These are phyloP conservation scores for Dicranocentrus wangi DNA, from an alignment of 2,888 invertebrate genomes.

Conservation along the genomic window DNA sequence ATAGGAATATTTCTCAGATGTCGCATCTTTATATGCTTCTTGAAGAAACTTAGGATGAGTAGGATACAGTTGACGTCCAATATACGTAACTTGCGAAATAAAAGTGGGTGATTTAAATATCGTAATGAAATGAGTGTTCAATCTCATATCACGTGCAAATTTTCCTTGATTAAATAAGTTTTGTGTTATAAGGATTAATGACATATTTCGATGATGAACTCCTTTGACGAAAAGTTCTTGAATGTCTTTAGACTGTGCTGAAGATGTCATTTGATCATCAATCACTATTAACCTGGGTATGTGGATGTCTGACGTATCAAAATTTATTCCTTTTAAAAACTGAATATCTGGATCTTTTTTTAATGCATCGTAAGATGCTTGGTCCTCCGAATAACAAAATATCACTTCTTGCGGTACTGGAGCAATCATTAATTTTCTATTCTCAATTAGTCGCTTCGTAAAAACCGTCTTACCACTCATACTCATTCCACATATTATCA, in stretches of 20 bases:
- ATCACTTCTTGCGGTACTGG: background rate
- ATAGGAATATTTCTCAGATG: slow-evolving; percentile 44
- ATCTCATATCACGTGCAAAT: slow-evolving; percentile 49
- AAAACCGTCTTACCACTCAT: background rate
- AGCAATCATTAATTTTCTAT: background rate
- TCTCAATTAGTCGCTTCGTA: background rate
- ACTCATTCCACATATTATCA: background rate
- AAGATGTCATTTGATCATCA: slow-evolving; percentile 47
- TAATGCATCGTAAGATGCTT: background rate
- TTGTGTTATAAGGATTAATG: slow-evolving; percentile 48
- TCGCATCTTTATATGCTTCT: slow-evolving; percentile 62
- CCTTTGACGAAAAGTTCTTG: slow-evolving; percentile 34
- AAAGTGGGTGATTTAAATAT: slow-evolving; percentile 60
- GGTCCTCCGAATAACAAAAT: background rate
- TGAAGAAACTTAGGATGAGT: slow-evolving; percentile 16
- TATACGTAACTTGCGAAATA: slow-evolving; percentile 38
- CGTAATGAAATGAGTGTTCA: slow-evolving; percentile 46
- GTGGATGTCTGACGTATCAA: background rate
- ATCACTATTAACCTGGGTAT: background rate
- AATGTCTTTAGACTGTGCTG: background rate
- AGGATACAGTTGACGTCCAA: slow-evolving; percentile 48
- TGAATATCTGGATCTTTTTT: background rate
- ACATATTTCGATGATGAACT: slow-evolving; percentile 46
- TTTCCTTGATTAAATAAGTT: slow-evolving; percentile 56
- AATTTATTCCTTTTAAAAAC: slow-evolving; percentile 15